Base-by-base conservation (phyloP, 1,140 invertebrate species). In the Ips nitidus region DNA sequence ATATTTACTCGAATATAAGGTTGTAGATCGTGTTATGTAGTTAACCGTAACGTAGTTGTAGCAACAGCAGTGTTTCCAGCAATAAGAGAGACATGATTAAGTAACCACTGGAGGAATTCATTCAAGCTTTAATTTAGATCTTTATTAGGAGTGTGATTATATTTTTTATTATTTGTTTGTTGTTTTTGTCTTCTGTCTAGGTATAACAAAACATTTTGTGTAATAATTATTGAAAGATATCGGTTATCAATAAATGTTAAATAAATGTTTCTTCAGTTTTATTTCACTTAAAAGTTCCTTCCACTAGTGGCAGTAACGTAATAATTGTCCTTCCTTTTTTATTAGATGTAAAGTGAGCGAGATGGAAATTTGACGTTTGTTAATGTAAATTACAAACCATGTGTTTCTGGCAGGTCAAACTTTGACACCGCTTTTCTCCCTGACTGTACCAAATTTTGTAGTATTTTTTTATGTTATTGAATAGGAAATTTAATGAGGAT, bases 21-120 rank as follows among this genome's bases (percentile, higher is more conserved):
- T 56, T 37, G 22, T 36, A 56, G 53, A 56, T 39, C 22, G 53
- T 56, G 22, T 56, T 56, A 56, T 39, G 53, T 56, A 56, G 39
- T 39, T 56, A 38, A 56, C 36, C 36, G 8, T 50, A 22, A 22
- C 22, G 22, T 22, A 22, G 22, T 22, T 0, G 22, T 22, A 22
- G 22, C 22, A 22, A 22, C 22, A 50, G 22, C 6, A 50, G 22
- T 50, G 45, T 50, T 50, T 22, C 45, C 45, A 50, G 45, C 45
- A 50, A 50, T 50, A 50, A 50, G 45, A 22, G 22, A 50, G 45
- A 50, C 45, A 8, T 50, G 45, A 50, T 22, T 22, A 22, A 22
- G 22, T 22, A 22, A 22, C 22, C 22, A 50, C 22, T 50, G 45
- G 22, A 50, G 22, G 45, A 50, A 50, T 50, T 50, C 22, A 8